phyloP scores from a whole-genome alignment of 1,140 invertebrate species.

The Sesamia nonagrioides region DNA sequence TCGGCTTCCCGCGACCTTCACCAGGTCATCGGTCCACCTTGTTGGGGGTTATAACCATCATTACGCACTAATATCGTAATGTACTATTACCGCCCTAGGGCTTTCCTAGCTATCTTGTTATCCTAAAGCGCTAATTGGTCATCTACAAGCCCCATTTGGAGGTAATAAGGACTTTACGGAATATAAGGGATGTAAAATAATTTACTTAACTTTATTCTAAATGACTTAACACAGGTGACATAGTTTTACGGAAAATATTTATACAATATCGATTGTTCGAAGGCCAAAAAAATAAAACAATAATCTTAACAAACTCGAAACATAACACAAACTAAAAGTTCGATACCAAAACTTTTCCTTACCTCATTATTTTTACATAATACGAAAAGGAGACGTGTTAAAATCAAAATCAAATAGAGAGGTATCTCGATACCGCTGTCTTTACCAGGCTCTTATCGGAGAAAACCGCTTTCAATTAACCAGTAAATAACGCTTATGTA shows the following conservation, averaged over 20 bases:
- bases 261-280: background rate
- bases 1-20: too few species aligned
- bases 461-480: constrained; percentile 84
- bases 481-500: constrained; percentile 83
- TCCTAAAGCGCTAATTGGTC: too few species aligned
- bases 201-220: too few species aligned
- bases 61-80: too few species aligned
- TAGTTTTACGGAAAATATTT: background rate
- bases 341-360: constrained; percentile 4
- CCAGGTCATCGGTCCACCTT: too few species aligned
- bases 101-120: too few species aligned
- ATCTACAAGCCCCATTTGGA: too few species aligned
- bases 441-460: constrained; percentile 75
- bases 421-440: constrained; percentile 62
- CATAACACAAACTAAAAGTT: constrained; percentile 27
- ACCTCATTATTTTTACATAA: constrained; percentile 17
- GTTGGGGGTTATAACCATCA: too few species aligned
- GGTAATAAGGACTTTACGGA: too few species aligned
- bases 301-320: constrained; percentile 2
- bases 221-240: background rate
- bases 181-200: too few species aligned
- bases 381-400: constrained; percentile 23
- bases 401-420: constrained; percentile 48
- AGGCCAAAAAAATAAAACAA: constrained; percentile 18
- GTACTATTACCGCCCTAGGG: too few species aligned